Evolutionary conservation across 2,888 invertebrate genomes (phyloP).

Genomic region (Heliconius sara): DNA sequence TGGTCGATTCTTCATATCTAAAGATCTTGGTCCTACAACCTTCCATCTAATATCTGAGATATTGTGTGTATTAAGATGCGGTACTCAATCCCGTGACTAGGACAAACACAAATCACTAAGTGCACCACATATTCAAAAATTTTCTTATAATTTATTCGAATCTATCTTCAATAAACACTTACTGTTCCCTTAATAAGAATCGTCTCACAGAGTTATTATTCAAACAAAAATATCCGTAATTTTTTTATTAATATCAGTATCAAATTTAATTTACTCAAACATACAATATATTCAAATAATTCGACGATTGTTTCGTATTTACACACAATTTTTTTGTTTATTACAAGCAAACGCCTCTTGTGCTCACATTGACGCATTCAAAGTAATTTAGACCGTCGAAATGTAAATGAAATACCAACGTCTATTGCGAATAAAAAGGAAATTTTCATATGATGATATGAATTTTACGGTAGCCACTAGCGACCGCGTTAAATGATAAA

Average conservation of each 20-base stretch:
- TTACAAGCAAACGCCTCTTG: slow-evolving; percentile 11
- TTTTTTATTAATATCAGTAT: neutral
- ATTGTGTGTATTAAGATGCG: too few relatives aligned
- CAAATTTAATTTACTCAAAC: neutral
- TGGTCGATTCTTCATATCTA: too few relatives aligned
- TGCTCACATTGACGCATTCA: slow-evolving; percentile 2
- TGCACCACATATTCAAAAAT: too few relatives aligned
- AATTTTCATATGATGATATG: slow-evolving; percentile 14
- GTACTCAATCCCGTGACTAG: too few relatives aligned
- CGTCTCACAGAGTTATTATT: neutral
- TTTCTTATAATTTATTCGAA: too few relatives aligned
- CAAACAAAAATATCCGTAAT: too few relatives aligned
- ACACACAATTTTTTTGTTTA: slow-evolving; percentile 12
- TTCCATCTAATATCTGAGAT: too few relatives aligned
- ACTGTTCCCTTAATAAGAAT: too few relatives aligned
- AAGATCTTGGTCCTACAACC: too few relatives aligned
- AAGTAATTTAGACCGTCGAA: slow-evolving; percentile 10
- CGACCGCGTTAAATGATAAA: neutral
- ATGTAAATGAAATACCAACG: slow-evolving; percentile 10
- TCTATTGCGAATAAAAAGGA: neutral
- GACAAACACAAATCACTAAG: too few relatives aligned
- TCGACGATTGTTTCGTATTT: neutral
- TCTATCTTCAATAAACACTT: too few relatives aligned
- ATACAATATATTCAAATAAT: neutral
- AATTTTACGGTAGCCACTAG: slow-evolving; percentile 8